Evolutionary conservation across 2,888 invertebrate species (phyloP), one percentile per base, ranked within the genome.

Genomic region (Rhagium mordax): DNA sequence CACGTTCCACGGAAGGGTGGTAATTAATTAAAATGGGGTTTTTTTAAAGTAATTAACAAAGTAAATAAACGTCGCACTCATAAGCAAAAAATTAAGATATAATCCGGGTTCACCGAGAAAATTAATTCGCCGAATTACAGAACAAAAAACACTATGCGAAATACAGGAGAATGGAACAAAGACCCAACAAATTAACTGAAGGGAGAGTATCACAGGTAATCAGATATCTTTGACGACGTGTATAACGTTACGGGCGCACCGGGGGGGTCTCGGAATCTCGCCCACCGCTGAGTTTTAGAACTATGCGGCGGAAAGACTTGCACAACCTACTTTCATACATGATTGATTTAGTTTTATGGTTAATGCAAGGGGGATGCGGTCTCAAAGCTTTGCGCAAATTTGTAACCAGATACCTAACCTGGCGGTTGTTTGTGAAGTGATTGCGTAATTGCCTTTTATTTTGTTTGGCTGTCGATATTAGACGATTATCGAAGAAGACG

Each of bases 321-420:
- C 74, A 71, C 69, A 78, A 74, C 75, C 76, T 77, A 77, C 76
- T 77, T 78, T 79, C 72, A 71, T 74, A 75, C 76, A 74, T 78
- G 80, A 80, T 78, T 78, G 78, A 80, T 80, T 80, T 72, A 76
- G 76, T 77, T 76, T 71, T 74, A 74, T 76, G 74, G 72, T 61
- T 72, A 74, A 72, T 76, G 74, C 70, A 33, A 18, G 74, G 76
- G 51, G 74, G 72, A 74, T 72, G 72, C 57, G 70, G 71, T 71
- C 64, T 71, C 57, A 70, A 71, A 70, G 76, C 73, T 73, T 66
- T 69, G 69, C 62, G 69, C 71, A 60, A 68, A 75, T 72, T 75
- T 68, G 59, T 73, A 71, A 33, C 59, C 59, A 16, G 59, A 29
- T 64, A 70, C 74, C 71, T 69, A 57, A 53, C 60, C 29, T n/a